phyloP scores from a whole-genome alignment of 2,113 vertebrate genomes.

The Cromileptes altivelis region DNA sequence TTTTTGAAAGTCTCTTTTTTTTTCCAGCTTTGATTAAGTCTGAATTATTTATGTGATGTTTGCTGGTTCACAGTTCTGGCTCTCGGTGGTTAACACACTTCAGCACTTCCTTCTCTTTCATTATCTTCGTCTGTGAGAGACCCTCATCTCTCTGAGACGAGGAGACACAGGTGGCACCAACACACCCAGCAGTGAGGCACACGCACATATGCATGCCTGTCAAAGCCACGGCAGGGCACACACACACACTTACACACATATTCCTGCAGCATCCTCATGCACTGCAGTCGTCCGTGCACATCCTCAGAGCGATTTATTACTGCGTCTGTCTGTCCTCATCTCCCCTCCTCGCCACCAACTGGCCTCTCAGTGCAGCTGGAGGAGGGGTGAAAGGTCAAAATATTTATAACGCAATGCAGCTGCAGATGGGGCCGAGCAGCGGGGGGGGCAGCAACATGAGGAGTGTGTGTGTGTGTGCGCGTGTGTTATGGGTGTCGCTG shows the following conservation, averaged over 20 bases:
- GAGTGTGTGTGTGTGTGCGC: neutral
- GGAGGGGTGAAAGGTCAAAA: constrained; percentile 49
- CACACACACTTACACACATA: neutral
- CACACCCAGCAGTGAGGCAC: neutral
- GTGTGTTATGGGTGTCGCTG: neutral
- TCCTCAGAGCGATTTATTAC: neutral
- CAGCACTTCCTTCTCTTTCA: neutral
- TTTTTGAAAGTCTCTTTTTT: neutral
- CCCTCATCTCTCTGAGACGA: constrained; percentile 20
- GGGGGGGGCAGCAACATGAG: no score
- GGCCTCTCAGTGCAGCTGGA: constrained; percentile 49
- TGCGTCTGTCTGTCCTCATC: constrained; percentile 19
- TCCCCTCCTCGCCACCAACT: constrained; percentile 34
- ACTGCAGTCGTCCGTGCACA: neutral
- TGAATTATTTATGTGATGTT: neutral
- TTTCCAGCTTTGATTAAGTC: neutral
- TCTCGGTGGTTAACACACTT: neutral
- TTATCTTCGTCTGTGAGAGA: constrained; percentile 9
- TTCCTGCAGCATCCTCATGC: constrained; percentile 15
- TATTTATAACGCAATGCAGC: constrained; percentile 37
- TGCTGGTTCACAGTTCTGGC: neutral
- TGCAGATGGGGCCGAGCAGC: neutral
- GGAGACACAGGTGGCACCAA: constrained; percentile 48
- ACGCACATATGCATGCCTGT: neutral
- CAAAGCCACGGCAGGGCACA: neutral